Evolutionary conservation across 2,113 vertebrate genomes (phyloP).

Genomic region (Orycteropus afer): DNA sequence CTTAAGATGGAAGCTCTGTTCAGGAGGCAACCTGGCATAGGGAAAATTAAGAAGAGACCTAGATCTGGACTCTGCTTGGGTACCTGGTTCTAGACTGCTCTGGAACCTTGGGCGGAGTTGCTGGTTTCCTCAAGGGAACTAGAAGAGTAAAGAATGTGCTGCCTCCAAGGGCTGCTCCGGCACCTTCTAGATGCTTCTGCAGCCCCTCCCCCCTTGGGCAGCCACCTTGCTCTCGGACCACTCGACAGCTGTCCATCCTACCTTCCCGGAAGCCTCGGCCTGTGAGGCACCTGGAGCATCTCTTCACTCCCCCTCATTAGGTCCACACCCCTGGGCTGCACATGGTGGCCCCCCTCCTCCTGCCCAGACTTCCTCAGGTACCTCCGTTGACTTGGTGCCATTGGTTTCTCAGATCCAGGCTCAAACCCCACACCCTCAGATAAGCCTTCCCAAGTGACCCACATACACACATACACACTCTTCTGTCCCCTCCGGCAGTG

Average conservation of each 20-base stretch:
- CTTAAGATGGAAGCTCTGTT: neutral
- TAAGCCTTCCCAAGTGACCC: neutral
- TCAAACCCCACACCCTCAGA: neutral
- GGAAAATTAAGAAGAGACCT: neutral
- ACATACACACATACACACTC: neutral
- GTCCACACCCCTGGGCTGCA: fast-evolving
- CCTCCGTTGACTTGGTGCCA: fast-evolving
- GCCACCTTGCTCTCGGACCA: neutral
- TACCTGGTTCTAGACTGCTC: neutral
- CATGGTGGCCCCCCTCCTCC: neutral
- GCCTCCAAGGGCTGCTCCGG: neutral
- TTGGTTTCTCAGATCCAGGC: neutral
- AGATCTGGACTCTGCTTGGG: neutral
- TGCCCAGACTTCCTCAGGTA: neutral
- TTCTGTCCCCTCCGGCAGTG: neutral
- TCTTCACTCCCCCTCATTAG: fast-evolving
- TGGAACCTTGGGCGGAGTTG: neutral
- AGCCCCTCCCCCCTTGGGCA: fast-evolving
- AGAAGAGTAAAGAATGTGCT: neutral
- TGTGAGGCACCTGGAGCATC: neutral
- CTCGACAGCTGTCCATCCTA: neutral
- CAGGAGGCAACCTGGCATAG: neutral
- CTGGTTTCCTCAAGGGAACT: neutral
- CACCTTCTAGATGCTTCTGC: fast-evolving
- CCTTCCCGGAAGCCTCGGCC: neutral